phyloP scores from a whole-genome alignment of 2,113 vertebrate species.

The Cheirogaleus medius region DNA sequence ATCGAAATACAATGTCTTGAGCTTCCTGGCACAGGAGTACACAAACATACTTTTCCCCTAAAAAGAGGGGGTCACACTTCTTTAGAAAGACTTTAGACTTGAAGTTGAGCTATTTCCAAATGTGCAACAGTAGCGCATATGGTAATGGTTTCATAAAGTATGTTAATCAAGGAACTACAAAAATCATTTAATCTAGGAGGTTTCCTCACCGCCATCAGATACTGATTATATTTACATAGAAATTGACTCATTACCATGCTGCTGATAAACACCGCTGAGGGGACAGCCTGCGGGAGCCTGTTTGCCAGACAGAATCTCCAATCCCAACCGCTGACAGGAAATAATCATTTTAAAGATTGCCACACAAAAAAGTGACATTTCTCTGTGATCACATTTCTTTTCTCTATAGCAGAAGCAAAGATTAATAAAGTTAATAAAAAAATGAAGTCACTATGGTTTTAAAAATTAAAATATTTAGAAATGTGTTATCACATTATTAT shows the following conservation, averaged over 20 bases:
- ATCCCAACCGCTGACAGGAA: slow-evolving; percentile 37
- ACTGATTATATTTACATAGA: slow-evolving; percentile 76
- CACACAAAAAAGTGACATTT: slow-evolving; percentile 20
- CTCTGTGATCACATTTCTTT: slow-evolving; percentile 4
- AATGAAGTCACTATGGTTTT: neutral
- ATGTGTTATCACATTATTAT: neutral
- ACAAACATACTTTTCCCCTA: neutral
- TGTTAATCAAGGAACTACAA: slow-evolving; percentile 65
- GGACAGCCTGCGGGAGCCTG: slow-evolving; percentile 26
- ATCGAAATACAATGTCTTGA: neutral
- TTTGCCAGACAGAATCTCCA: slow-evolving; percentile 36
- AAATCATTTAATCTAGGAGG: slow-evolving; percentile 70
- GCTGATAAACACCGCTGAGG: slow-evolving; percentile 53
- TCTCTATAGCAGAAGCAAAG: slow-evolving; percentile 4
- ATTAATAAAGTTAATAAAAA: slow-evolving; percentile 50
- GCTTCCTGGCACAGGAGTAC: neutral
- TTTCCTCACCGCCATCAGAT: slow-evolving; percentile 64
- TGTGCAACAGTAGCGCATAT: neutral
- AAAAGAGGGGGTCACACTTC: neutral
- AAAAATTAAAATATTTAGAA: slow-evolving; percentile 17
- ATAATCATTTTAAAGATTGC: slow-evolving; percentile 54
- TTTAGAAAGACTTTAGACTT: neutral
- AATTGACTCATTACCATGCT: slow-evolving; percentile 62
- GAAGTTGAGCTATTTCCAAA: slow-evolving; percentile 38
- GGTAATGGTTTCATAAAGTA: slow-evolving; percentile 61